Evolutionary conservation across 2,113 vertebrate genomes (phyloP).

Genomic region (Casuarius casuarius): DNA sequence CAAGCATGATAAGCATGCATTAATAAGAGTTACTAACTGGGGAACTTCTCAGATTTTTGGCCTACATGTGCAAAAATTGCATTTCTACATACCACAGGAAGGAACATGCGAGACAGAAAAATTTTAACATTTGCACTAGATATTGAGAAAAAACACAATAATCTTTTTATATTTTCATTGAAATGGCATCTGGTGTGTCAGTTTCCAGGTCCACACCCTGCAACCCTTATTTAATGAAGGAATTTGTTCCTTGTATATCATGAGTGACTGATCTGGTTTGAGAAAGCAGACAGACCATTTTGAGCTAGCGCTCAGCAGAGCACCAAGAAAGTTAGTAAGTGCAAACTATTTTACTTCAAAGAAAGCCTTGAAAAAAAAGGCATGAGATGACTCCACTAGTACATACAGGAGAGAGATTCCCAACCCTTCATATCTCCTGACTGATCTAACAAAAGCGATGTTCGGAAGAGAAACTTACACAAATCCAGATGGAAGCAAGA

Average conservation of each 20-base stretch:
- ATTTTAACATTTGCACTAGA: neutral
- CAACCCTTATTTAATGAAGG: slow-evolving; percentile 42
- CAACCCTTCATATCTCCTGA: neutral
- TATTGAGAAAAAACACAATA: neutral
- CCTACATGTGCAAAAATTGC: accelerated
- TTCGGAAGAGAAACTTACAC: neutral
- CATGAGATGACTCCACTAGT: neutral
- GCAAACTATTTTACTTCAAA: neutral
- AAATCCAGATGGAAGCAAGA: neutral
- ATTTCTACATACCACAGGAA: neutral
- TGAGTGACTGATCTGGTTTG: neutral
- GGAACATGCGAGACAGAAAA: neutral
- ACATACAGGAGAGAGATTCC: accelerated
- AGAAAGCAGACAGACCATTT: neutral
- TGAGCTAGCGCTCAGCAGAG: neutral
- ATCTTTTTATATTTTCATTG: neutral
- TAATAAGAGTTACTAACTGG: neutral
- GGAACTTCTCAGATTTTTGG: neutral
- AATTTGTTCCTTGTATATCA: slow-evolving; percentile 15
- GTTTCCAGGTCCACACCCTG: neutral
- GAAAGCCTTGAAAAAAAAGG: neutral
- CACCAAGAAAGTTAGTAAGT: neutral
- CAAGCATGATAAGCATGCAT: neutral
- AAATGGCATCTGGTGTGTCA: slow-evolving; percentile 50
- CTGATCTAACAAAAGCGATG: neutral